These are phyloP conservation scores for Cabera pusaria DNA, from an alignment of 2,888 invertebrate genomes.

Conservation along the genomic window DNA sequence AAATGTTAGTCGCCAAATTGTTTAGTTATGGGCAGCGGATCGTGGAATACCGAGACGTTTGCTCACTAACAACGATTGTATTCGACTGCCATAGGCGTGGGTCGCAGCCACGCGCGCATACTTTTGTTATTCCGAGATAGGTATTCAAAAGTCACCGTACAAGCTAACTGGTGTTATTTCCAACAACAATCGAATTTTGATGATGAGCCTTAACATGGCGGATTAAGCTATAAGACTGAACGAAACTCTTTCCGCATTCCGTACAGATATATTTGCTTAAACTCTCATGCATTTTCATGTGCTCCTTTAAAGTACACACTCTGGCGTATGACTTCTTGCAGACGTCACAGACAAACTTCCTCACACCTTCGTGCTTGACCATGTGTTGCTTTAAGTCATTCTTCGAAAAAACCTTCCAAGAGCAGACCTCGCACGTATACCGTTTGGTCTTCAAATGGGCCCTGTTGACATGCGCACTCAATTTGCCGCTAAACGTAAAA, in stretches of 20 bases:
- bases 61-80: no score
- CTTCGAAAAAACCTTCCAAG: constrained; percentile 80
- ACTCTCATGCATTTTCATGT: constrained; percentile 70
- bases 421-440: constrained; percentile 73
- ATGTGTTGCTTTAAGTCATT: constrained; percentile 81
- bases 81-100: no score
- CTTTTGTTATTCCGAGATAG: no score
- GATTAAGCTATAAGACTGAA: constrained; percentile 70
- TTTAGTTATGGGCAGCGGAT: no score
- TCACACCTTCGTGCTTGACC: constrained; percentile 73
- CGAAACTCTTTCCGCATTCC: constrained; percentile 61
- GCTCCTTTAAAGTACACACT: constrained; percentile 68
- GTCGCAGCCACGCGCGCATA: no score
- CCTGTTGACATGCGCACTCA: constrained; percentile 60
- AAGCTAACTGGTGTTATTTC: constrained; percentile 24
- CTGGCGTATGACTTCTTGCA: constrained; percentile 79
- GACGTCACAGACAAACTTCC: constrained; percentile 71
- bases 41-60: no score
- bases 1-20: no score
- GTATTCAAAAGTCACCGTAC: no score
- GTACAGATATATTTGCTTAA: constrained; percentile 65
- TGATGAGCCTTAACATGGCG: constrained; percentile 68
- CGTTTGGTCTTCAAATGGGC: constrained; percentile 74
- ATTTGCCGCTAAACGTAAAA: constrained; percentile 64
- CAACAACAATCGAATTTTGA: constrained; percentile 35